A percentile compares a stretch with the other conserved stretches of the same genome.
phyloP scores from a whole-genome alignment of 1,140 invertebrate species.

The Protaetia brevitarsis region DNA sequence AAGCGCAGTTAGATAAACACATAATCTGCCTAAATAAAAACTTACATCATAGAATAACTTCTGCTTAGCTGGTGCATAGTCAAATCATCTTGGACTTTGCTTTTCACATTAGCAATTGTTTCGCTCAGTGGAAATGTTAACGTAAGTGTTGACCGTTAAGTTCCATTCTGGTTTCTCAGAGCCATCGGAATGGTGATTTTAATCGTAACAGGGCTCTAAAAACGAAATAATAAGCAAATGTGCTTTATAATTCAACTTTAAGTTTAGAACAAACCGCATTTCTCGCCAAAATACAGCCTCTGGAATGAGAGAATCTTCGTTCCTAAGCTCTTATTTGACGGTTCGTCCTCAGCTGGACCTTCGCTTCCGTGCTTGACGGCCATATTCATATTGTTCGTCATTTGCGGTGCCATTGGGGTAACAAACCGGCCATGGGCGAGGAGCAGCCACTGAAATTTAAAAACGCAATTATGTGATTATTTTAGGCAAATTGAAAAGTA shows the following conservation, averaged over 20 bases:
- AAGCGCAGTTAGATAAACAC: constrained; percentile 22
- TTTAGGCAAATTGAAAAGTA: background rate
- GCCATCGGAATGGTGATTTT: constrained; percentile 78
- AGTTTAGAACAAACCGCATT: constrained; percentile 47
- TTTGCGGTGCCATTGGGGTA: constrained; percentile 49
- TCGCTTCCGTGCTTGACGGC: constrained; percentile 53
- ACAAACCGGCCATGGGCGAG: constrained; percentile 52
- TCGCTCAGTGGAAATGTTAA: constrained; percentile 79
- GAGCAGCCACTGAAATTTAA: constrained; percentile 46
- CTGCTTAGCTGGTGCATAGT: constrained; percentile 95
- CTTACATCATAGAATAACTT: constrained; percentile 87
- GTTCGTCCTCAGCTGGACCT: constrained; percentile 71
- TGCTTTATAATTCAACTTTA: background rate
- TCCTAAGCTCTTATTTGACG: constrained; percentile 81
- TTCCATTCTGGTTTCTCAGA: constrained; percentile 94
- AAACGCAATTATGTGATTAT: background rate
- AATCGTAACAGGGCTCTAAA: constrained; percentile 66
- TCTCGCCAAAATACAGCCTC: constrained; percentile 78
- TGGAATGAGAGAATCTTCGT: constrained; percentile 89
- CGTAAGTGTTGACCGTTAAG: constrained; percentile 86
- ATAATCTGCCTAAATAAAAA: constrained; percentile 29
- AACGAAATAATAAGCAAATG: constrained; percentile 23
- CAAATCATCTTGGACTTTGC: constrained; percentile 82
- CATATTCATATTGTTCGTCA: constrained; percentile 47
- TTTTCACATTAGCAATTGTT: constrained; percentile 81